A percentile compares a stretch with the other conserved stretches of the same genome.
phyloP scores from a whole-genome alignment of 2,113 vertebrate genomes.

The Tyrannus savana region DNA sequence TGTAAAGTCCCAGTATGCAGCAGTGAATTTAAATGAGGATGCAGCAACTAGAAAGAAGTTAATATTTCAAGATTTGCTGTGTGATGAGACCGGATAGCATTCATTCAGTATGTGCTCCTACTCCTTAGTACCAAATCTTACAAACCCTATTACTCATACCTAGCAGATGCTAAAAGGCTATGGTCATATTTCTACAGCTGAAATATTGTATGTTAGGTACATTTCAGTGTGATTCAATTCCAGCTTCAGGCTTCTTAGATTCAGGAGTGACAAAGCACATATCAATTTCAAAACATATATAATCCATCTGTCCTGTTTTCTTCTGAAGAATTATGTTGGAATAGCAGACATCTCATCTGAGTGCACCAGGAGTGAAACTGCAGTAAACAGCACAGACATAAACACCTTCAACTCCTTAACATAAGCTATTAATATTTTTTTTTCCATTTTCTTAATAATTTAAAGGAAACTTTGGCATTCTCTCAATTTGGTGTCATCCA shows the following conservation, averaged over 20 bases:
- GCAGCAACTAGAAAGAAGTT: not conserved
- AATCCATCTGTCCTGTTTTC: not conserved
- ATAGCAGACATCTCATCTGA: not conserved
- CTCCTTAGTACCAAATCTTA: not conserved
- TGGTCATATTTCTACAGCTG: not conserved
- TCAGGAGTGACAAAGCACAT: not conserved
- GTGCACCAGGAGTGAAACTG: not conserved
- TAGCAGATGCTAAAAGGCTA: not conserved
- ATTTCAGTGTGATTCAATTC: not conserved
- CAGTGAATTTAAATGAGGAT: constrained; percentile 2
- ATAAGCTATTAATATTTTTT: not conserved
- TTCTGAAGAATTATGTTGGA: not conserved
- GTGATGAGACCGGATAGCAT: not conserved
- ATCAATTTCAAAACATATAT: not conserved
- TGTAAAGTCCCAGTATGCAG: not conserved
- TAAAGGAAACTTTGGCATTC: not conserved
- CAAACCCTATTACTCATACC: not conserved
- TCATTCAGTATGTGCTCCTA: not conserved
- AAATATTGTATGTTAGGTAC: not conserved
- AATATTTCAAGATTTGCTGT: not conserved
- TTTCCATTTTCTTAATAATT: not conserved
- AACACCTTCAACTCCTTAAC: not conserved
- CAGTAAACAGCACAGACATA: not conserved
- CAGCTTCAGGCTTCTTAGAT: not conserved
- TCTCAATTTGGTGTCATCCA: not conserved